A percentile compares a stretch with the other conserved stretches of the same genome.
Evolutionary conservation across 2,888 invertebrate genomes (phyloP).

Genomic region (Torymus tubicola): DNA sequence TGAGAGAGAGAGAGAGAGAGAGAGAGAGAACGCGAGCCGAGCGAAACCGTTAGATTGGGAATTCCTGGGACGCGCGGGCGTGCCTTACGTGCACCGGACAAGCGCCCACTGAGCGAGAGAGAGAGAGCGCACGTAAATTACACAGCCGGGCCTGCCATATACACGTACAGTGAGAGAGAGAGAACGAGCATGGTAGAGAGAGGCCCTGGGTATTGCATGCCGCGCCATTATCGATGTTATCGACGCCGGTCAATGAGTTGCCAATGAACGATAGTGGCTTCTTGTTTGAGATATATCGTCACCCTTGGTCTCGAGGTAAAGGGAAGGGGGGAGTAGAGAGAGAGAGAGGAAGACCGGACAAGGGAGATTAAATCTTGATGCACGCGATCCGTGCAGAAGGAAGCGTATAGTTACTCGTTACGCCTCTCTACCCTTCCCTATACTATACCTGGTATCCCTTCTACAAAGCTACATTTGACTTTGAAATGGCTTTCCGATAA

Average conservation of each 20-base stretch:
- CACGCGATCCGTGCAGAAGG: constrained; percentile 16
- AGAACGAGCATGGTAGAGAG: not conserved
- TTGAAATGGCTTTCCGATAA: constrained; percentile 45
- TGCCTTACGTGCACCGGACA: constrained; percentile 41
- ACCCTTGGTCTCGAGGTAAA: too few relatives aligned
- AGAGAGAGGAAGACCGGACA: not conserved
- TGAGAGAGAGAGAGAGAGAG: too few relatives aligned
- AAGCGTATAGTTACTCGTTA: too few relatives aligned
- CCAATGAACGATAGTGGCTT: constrained; percentile 39
- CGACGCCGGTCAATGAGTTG: constrained; percentile 43
- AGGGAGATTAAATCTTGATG: constrained; percentile 26
- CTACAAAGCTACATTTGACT: constrained; percentile 36
- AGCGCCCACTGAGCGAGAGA: not conserved
- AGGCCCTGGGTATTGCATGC: constrained; percentile 8
- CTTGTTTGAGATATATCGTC: constrained; percentile 32
- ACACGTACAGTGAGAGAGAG: not conserved
- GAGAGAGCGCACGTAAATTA: constrained; percentile 36
- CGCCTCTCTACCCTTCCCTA: not conserved
- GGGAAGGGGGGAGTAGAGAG: too few relatives aligned
- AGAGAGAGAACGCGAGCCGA: not conserved
- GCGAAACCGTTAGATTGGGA: constrained; percentile 38
- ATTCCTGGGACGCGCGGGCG: constrained; percentile 32
- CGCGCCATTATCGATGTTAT: constrained; percentile 46
- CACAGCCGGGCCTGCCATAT: not conserved
- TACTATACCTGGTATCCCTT: not conserved